Percentiles rank a stretch among this genome's conserved stretches.
Evolutionary conservation across 2,888 invertebrate genomes (phyloP).

Genomic region (Invenusta paracnida): DNA sequence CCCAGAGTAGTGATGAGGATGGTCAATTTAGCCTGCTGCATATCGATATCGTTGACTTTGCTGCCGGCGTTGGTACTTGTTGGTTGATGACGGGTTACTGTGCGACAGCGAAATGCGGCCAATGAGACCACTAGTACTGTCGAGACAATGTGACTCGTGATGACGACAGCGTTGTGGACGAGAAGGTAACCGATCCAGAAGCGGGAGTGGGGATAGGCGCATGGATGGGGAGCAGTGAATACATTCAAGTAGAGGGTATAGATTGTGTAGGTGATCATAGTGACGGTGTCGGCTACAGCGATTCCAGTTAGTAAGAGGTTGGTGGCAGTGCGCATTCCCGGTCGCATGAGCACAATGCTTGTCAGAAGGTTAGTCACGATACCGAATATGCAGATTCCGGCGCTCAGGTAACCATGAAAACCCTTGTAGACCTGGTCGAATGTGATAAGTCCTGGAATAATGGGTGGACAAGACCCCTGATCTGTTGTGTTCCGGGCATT

Average conservation of each 20-base stretch:
- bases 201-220: slow-evolving; percentile 27
- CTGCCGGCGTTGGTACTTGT: not conserved
- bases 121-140: slow-evolving; percentile 33
- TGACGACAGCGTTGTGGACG: slow-evolving; percentile 14
- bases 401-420: slow-evolving; percentile 77
- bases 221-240: not conserved
- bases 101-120: slow-evolving; percentile 36
- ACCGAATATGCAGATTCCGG: slow-evolving; percentile 82
- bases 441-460: not conserved
- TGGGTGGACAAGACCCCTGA: not conserved
- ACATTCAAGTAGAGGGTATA: slow-evolving; percentile 32
- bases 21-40: not conserved
- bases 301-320: slow-evolving; percentile 35
- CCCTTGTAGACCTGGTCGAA: slow-evolving; percentile 13
- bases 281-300: slow-evolving; percentile 34
- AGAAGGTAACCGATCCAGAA: not conserved
- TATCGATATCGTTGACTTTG: not conserved
- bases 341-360: slow-evolving; percentile 73
- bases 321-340: slow-evolving; percentile 25
- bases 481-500: not conserved
- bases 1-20: not conserved
- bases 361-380: slow-evolving; percentile 83
- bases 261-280: slow-evolving; percentile 31
- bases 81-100: not conserved
- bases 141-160: slow-evolving; percentile 10